A percentile compares a stretch with the other conserved stretches of the same genome.
phyloP scores from a whole-genome alignment of 2,113 vertebrate species.

The Ranitomeya variabilis region DNA sequence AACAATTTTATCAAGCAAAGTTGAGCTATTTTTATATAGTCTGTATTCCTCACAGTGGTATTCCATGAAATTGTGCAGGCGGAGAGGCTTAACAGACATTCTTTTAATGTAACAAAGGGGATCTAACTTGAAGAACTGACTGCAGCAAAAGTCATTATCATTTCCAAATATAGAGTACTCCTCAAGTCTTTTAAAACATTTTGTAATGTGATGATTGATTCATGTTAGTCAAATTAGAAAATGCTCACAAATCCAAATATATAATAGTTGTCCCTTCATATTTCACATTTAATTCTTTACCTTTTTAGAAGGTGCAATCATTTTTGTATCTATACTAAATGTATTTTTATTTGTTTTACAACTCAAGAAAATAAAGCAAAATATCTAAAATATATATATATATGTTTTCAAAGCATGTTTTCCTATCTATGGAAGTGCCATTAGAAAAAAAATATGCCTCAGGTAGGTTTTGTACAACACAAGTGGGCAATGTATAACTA shows the following conservation, averaged over 20 bases:
- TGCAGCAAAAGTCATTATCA: neutral
- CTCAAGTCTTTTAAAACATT: neutral
- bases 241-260: neutral
- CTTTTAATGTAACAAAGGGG: neutral
- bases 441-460: neutral
- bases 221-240: neutral
- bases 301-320: neutral
- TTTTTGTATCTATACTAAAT: neutral
- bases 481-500: neutral
- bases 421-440: neutral
- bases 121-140: neutral
- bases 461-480: too few relatives aligned
- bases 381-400: neutral
- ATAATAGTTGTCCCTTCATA: too few relatives aligned
- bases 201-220: neutral
- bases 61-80: neutral
- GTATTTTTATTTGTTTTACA: neutral
- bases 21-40: neutral
- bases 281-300: neutral
- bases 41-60: neutral
- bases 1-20: neutral
- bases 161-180: neutral
- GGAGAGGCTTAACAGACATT: neutral
- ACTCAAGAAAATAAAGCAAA: neutral
- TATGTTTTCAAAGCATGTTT: neutral